Conservation (phyloP, 2,797 vertebrate genomes). For the Echeneis naucrates region DNA sequence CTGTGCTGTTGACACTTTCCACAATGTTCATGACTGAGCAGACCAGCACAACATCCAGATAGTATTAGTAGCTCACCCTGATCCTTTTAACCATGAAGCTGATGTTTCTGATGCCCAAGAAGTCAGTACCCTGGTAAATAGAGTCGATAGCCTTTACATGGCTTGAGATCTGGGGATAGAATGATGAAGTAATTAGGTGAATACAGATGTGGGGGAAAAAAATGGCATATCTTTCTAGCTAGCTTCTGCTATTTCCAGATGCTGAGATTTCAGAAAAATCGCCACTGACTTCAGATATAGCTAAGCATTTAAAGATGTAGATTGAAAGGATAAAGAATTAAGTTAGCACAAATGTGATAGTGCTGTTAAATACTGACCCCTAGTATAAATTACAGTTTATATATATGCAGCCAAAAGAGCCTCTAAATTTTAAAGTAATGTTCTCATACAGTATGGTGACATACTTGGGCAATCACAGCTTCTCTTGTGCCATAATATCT, state of each 20-base stretch:
- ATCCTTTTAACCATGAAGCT: constrained; percentile 99
- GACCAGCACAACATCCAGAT: not conserved
- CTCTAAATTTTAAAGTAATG: not conserved
- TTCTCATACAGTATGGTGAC: not conserved
- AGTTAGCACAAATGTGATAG: not conserved
- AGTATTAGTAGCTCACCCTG: constrained; percentile 82
- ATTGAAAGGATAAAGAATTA: not conserved
- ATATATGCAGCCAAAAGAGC: not conserved
- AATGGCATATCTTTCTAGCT: not conserved
- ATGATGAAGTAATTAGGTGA: not conserved
- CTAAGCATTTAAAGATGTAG: not conserved
- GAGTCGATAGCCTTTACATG: constrained; percentile 97
- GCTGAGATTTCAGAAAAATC: not conserved
- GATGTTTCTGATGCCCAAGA: constrained; percentile 96
- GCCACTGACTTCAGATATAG: not conserved
- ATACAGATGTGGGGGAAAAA: not conserved
- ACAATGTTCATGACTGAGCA: not conserved
- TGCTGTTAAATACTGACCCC: no score
- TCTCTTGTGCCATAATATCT: constrained; percentile 91
- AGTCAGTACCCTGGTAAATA: constrained; percentile 96
- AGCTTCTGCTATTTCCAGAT: not conserved
- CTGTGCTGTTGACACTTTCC: not conserved
- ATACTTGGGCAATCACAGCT: constrained; percentile 96
- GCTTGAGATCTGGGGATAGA: constrained; percentile 91
- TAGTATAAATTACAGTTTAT: no score